Percentiles rank a stretch among this genome's conserved stretches.
Conservation (phyloP, 2,888 invertebrate genomes). For the Chymomyza amoena region DNA sequence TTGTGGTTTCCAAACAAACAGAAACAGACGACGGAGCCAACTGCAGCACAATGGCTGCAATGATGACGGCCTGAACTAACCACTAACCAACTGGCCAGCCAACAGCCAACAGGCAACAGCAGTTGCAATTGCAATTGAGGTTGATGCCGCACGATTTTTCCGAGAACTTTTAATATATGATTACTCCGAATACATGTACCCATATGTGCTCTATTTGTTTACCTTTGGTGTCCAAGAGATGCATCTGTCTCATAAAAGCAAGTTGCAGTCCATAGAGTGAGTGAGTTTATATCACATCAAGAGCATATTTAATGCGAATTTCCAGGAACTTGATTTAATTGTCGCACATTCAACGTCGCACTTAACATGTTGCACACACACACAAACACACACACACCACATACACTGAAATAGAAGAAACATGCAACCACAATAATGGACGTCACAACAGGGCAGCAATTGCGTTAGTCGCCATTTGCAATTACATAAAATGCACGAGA, state of each 20-base stretch:
- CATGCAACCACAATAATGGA: conserved; percentile 27
- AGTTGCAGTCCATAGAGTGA: not conserved
- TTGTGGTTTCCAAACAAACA: conserved; percentile 71
- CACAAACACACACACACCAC: not conserved
- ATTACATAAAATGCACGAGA: conserved; percentile 63
- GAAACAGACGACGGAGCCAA: conserved; percentile 24
- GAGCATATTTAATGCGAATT: conserved; percentile 1
- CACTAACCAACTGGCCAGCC: conserved; percentile 17
- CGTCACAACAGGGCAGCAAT: conserved; percentile 21
- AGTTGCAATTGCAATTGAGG: conserved; percentile 64
- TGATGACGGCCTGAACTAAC: conserved; percentile 27
- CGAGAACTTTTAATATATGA: conserved; percentile 68
- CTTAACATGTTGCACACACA: not conserved
- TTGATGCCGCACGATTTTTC: conserved; percentile 69
- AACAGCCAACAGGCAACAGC: conserved; percentile 26
- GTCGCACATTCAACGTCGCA: conserved; percentile 57
- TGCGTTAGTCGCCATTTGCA: conserved; percentile 40
- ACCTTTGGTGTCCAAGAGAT: not conserved
- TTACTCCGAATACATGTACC: conserved; percentile 45
- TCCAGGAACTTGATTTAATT: conserved; percentile 65
- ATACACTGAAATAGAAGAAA: not conserved
- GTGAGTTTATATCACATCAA: not conserved
- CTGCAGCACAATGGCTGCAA: conserved; percentile 9
- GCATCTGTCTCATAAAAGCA: not conserved
- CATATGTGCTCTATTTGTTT: conserved; percentile 1